Evolutionary conservation across 2,113 vertebrate species (phyloP).

Genomic region (Cichladusa arquata): DNA sequence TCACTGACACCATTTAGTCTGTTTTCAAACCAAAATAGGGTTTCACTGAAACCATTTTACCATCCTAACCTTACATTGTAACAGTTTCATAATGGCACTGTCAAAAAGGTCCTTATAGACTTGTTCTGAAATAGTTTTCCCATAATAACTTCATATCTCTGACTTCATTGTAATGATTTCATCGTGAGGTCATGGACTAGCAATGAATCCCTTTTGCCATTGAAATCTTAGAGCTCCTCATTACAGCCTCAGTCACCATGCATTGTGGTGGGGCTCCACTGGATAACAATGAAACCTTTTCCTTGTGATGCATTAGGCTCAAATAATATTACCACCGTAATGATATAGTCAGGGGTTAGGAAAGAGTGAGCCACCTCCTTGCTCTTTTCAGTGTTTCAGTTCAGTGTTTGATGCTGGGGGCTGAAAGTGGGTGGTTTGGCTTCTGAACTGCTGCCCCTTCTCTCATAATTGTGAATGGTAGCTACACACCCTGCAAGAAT

Average conservation of each 20-base stretch:
- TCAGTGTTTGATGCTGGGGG: neutral
- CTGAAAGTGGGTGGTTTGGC: neutral
- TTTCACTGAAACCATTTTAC: conserved; percentile 38
- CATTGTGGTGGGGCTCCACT: neutral
- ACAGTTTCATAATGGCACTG: neutral
- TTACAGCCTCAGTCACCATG: conserved; percentile 15
- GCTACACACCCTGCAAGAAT: neutral
- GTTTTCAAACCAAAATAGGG: conserved; percentile 17
- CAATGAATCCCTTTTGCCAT: conserved; percentile 24
- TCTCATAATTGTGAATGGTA: neutral
- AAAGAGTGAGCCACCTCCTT: neutral
- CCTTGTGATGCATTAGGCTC: neutral
- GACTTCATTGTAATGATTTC: conserved; percentile 59
- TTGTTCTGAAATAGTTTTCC: conserved; percentile 34
- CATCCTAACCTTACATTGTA: conserved; percentile 37
- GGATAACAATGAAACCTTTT: conserved; percentile 18
- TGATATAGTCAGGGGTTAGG: neutral
- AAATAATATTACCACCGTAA: conserved; percentile 21
- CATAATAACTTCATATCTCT: conserved; percentile 50
- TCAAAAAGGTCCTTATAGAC: conserved; percentile 26
- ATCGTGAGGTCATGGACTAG: conserved; percentile 47
- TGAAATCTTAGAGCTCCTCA: conserved; percentile 35
- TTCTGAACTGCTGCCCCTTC: neutral
- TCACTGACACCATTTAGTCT: conserved; percentile 21
- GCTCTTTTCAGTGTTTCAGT: neutral